Conservation (phyloP, 1,140 invertebrate species). For the Daktulosphaira vitifoliae region DNA sequence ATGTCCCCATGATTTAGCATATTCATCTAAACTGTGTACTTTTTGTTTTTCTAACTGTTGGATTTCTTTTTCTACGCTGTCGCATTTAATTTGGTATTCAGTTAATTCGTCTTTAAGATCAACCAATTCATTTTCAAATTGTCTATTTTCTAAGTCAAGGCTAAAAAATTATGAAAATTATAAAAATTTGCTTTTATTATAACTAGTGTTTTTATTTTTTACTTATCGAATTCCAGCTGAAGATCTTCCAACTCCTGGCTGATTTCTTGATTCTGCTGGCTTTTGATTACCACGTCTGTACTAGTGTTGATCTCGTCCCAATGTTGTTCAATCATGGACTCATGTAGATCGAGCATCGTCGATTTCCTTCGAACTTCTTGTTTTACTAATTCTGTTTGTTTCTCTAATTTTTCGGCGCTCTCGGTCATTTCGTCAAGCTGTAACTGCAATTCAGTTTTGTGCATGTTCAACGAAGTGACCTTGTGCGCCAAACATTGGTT, state of each 20-base stretch:
- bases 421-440: conserved; percentile 9
- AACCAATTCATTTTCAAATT: not conserved
- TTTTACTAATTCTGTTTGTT: not conserved
- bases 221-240: conserved; percentile 10
- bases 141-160: not conserved
- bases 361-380: conserved; percentile 1
- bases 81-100: conserved; percentile 3
- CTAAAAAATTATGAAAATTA: not conserved
- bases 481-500: conserved; percentile 1
- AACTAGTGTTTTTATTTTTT: not conserved
- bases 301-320: conserved; percentile 22
- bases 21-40: conserved; percentile 2
- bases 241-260: conserved; percentile 18
- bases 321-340: conserved; percentile 20
- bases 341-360: conserved; percentile 3
- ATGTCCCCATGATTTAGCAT: conserved; percentile 18
- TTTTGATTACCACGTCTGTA: conserved; percentile 8
- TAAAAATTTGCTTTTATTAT: not conserved
- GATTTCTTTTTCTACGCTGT: not conserved
- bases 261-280: not conserved
- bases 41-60: not conserved
- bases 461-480: conserved; percentile 14
- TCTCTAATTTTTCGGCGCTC: not conserved
- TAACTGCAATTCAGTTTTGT: conserved; percentile 8
- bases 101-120: conserved; percentile 14